Percentiles rank a stretch among this genome's conserved stretches.
These are phyloP conservation scores for Rhea pennata DNA, from an alignment of 2,113 vertebrate species.

Conservation along the genomic window DNA sequence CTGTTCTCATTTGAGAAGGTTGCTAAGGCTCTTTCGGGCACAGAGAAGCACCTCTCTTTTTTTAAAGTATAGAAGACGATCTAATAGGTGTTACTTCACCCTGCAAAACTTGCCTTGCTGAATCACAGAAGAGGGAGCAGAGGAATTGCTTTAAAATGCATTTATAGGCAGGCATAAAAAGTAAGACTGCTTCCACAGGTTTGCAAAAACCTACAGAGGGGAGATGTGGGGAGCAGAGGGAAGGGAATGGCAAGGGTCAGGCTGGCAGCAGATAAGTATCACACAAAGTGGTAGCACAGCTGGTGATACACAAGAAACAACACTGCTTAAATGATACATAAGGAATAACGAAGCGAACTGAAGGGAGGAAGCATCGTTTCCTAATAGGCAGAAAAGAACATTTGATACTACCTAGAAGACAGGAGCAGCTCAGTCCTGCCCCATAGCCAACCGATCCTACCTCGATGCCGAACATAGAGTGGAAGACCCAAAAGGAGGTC, in stretches of 20 bases:
- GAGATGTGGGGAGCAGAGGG: not conserved
- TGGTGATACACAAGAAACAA: not conserved
- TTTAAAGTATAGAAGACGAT: not conserved
- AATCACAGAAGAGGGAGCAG: not conserved
- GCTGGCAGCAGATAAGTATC: not conserved
- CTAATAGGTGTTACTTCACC: not conserved
- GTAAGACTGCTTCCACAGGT: not conserved
- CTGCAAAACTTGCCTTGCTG: not conserved
- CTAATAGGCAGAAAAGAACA: not conserved
- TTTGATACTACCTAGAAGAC: rapidly evolving
- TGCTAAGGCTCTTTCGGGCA: not conserved
- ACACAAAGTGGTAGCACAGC: not conserved
- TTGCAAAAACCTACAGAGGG: not conserved
- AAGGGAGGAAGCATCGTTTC: not conserved
- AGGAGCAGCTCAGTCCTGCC: not conserved
- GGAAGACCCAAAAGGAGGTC: not conserved
- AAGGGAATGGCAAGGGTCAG: not conserved
- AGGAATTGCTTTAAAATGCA: not conserved
- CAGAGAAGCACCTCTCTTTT: not conserved
- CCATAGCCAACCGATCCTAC: rapidly evolving
- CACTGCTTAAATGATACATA: not conserved
- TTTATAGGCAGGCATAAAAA: not conserved
- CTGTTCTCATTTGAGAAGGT: not conserved
- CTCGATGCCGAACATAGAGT: not conserved
- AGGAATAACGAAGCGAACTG: rapidly evolving